phyloP scores from a whole-genome alignment of 2,113 vertebrate genomes.

The Mesembrinibis cayennensis region DNA sequence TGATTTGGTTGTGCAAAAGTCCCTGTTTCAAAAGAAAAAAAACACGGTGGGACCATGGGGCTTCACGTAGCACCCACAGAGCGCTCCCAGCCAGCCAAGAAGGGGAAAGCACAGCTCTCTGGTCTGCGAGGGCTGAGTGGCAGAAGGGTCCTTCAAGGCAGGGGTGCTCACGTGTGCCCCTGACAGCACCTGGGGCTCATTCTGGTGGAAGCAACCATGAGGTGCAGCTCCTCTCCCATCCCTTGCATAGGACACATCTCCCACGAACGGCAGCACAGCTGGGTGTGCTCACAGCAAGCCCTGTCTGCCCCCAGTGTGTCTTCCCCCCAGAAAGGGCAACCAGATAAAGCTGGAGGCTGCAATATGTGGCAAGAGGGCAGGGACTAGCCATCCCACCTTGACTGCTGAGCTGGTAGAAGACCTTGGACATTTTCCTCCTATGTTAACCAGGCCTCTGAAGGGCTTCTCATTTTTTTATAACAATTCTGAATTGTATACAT shows the following conservation, averaged over 20 bases:
- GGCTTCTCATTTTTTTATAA: background rate
- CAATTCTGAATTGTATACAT: background rate
- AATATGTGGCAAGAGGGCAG: background rate
- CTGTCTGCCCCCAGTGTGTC: background rate
- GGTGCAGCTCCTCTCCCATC: background rate
- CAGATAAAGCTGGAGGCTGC: background rate
- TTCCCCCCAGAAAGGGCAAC: background rate
- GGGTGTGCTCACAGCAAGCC: background rate
- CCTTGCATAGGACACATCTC: background rate
- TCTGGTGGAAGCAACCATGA: background rate
- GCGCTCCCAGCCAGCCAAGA: background rate
- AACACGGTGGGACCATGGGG: fast-evolving
- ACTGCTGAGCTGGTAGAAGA: background rate
- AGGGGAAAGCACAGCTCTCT: background rate
- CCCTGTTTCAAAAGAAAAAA: background rate
- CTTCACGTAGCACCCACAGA: background rate
- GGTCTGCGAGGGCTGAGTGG: fast-evolving
- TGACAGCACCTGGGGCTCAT: fast-evolving
- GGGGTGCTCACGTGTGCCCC: fast-evolving
- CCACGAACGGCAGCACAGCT: background rate
- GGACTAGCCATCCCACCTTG: background rate
- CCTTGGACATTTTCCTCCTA: background rate
- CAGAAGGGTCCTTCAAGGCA: background rate
- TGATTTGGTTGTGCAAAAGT: background rate
- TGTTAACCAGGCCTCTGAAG: background rate